Evolutionary conservation across 1,140 invertebrate genomes (phyloP).

Genomic region (Drosophila busckii): DNA sequence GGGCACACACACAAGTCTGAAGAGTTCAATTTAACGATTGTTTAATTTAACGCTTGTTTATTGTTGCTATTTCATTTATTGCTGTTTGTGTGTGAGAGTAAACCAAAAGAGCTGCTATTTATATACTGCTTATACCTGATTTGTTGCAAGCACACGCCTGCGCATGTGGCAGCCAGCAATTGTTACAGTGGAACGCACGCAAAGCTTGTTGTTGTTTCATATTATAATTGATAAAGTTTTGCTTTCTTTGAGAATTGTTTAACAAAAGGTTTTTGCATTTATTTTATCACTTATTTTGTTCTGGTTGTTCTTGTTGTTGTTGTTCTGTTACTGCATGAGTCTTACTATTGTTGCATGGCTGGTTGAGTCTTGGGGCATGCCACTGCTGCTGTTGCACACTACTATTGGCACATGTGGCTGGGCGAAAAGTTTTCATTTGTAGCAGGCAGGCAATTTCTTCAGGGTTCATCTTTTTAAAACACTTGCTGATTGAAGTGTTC

Average conservation of each 20-base stretch:
- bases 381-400: not conserved
- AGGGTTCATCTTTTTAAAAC: conserved; percentile 14
- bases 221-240: conserved; percentile 56
- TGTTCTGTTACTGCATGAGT: conserved; percentile 14
- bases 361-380: not conserved
- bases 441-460: conserved; percentile 45
- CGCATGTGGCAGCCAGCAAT: conserved; percentile 19
- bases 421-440: conserved; percentile 24
- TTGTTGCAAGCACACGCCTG: not conserved
- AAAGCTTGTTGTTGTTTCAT: conserved; percentile 44
- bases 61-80: conserved; percentile 47
- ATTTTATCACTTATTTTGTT: conserved; percentile 73
- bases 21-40: conserved; percentile 50
- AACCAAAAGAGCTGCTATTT: conserved; percentile 61
- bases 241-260: conserved; percentile 61
- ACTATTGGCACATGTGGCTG: conserved; percentile 22
- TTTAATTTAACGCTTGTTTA: conserved; percentile 65
- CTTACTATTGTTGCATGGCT: not conserved
- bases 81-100: conserved; percentile 52
- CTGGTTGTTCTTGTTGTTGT: conserved; percentile 32
- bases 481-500: too few species aligned
- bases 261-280: conserved; percentile 49
- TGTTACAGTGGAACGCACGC: conserved; percentile 63
- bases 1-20: too few species aligned
- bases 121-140: conserved; percentile 8